Conservation (phyloP, 2,113 vertebrate species). For the Acanthisitta chloris region DNA sequence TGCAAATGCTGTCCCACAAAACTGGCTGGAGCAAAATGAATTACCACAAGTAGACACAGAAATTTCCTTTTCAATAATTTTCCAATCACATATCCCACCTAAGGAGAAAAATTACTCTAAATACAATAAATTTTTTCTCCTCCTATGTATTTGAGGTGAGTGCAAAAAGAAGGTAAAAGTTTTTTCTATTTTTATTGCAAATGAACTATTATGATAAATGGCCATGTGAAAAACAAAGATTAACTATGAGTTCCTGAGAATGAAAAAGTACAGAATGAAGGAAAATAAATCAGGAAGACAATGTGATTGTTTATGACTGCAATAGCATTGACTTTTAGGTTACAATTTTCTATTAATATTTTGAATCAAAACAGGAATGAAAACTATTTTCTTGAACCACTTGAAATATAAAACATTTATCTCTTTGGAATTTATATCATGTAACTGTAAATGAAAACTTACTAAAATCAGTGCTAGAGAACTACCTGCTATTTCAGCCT, state of each 20-base stretch:
- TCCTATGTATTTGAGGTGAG: neutral
- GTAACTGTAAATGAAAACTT: neutral
- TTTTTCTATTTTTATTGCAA: neutral
- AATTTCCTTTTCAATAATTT: neutral
- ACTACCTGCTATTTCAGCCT: neutral
- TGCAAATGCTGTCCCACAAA: neutral
- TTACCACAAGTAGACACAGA: neutral
- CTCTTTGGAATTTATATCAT: neutral
- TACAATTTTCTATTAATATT: neutral
- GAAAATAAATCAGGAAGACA: neutral
- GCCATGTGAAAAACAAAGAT: neutral
- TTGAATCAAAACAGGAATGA: neutral
- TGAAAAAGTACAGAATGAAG: neutral
- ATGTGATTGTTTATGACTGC: neutral
- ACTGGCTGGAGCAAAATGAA: neutral
- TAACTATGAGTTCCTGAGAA: neutral
- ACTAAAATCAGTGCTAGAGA: neutral
- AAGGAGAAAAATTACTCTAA: neutral
- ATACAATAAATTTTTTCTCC: neutral
- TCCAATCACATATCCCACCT: neutral
- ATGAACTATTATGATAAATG: neutral
- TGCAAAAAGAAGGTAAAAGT: neutral
- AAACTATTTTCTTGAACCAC: neutral
- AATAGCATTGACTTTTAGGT: neutral
- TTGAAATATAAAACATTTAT: slow-evolving; percentile 10